A percentile compares a stretch with the other conserved stretches of the same genome.
Evolutionary conservation across 2,113 vertebrate genomes (phyloP).

Genomic region (Ellobius talpinus): DNA sequence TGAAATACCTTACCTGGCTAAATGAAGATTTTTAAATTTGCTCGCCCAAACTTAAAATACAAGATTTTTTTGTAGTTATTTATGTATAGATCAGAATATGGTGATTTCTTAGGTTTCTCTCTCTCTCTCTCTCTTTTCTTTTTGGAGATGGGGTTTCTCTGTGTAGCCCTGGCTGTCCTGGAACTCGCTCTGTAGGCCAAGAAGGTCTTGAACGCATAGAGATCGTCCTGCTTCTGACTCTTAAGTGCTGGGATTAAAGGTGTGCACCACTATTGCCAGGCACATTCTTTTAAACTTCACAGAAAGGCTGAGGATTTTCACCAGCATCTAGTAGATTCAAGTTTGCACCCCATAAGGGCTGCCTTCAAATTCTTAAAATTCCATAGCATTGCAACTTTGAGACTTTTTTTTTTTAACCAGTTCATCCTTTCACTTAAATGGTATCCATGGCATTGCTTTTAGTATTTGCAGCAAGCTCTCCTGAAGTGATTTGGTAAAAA

Average conservation of each 20-base stretch:
- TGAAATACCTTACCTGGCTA: background rate
- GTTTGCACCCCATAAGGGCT: background rate
- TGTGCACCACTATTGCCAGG: too few species aligned
- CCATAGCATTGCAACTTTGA: background rate
- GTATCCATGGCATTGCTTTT: too few species aligned
- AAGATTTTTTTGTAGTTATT: background rate
- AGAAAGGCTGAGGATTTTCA: background rate
- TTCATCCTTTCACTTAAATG: background rate
- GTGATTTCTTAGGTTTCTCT: background rate
- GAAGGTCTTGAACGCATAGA: too few species aligned
- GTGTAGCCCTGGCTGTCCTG: too few species aligned
- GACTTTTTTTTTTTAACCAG: background rate
- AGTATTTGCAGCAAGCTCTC: too few species aligned
- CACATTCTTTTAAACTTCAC: background rate
- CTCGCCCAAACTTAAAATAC: background rate
- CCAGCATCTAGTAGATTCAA: background rate
- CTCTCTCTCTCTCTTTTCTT: background rate
- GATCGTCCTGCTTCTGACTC: too few species aligned
- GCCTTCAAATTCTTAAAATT: background rate
- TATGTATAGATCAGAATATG: background rate
- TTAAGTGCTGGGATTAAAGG: too few species aligned
- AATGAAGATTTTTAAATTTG: background rate
- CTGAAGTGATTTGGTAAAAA: too few species aligned
- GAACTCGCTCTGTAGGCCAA: too few species aligned
- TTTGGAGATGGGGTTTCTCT: too few species aligned